A percentile compares a stretch with the other conserved stretches of the same genome.
Evolutionary conservation across 2,888 invertebrate genomes (phyloP).

Genomic region (Dicranocentrus wangi): DNA sequence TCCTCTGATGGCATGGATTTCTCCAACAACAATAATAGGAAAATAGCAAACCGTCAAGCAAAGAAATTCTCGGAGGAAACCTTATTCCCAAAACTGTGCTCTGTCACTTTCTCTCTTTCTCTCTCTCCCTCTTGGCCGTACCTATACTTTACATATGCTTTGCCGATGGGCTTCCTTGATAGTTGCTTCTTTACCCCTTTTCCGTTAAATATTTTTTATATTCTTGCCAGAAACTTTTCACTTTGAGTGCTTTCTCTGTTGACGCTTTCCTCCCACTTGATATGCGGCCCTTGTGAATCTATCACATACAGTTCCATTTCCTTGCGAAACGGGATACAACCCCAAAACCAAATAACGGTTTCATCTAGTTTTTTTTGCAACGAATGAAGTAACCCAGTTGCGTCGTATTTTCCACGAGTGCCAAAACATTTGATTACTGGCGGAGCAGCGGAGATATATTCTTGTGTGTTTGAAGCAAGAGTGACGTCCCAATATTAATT

Average conservation of each 20-base stretch:
- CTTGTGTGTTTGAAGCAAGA: background rate
- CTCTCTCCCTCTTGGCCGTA: background rate
- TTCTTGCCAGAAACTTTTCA: conserved; percentile 29
- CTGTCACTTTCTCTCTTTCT: conserved; percentile 22
- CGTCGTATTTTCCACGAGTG: background rate
- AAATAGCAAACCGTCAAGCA: conserved; percentile 39
- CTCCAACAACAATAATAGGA: conserved; percentile 20
- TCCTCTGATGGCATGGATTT: conserved; percentile 22
- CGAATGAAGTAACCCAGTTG: background rate
- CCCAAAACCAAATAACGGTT: background rate
- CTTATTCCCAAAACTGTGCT: conserved; percentile 44
- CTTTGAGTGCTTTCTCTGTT: conserved; percentile 5
- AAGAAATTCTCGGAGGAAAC: conserved; percentile 49
- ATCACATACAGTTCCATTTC: too few relatives aligned
- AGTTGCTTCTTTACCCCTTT: conserved; percentile 16
- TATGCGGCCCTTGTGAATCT: too few relatives aligned
- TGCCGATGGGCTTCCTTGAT: conserved; percentile 19
- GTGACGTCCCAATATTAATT: conserved; percentile 11
- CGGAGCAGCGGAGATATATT: background rate
- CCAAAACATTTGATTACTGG: background rate
- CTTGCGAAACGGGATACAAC: background rate
- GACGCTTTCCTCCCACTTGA: too few relatives aligned
- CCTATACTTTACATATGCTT: conserved; percentile 14
- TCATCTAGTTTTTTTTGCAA: background rate
- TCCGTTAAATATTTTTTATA: conserved; percentile 34